These are phyloP conservation scores for Busseola fusca DNA, from an alignment of 2,888 invertebrate species.

Conservation along the genomic window DNA sequence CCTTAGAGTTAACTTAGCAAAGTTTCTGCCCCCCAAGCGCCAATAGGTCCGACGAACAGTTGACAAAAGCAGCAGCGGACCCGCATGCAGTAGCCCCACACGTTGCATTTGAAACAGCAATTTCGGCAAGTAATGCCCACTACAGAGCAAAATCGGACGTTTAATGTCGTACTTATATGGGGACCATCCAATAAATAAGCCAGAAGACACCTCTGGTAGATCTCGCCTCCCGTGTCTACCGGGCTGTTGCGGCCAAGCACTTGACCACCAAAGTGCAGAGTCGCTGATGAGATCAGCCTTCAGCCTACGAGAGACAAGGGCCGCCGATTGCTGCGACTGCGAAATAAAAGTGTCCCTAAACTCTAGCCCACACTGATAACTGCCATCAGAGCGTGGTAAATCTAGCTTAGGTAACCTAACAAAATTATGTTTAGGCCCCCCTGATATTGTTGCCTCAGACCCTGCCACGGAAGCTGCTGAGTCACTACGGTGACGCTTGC, in stretches of 20 bases:
- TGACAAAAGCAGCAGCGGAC: conserved; percentile 19
- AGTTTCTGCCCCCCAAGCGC: conserved; percentile 22
- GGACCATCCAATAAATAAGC: too few relatives aligned
- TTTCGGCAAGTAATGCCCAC: conserved; percentile 12
- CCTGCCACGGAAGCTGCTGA: too few relatives aligned
- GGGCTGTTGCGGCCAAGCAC: neutral
- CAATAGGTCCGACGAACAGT: conserved; percentile 15
- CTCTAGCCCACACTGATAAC: too few relatives aligned
- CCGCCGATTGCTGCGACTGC: too few relatives aligned
- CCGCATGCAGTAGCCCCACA: conserved; percentile 16
- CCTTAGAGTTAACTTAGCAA: conserved; percentile 4
- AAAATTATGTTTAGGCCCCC: too few relatives aligned
- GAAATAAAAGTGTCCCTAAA: too few relatives aligned
- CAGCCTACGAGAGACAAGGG: conserved; percentile 1
- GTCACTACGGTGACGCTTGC: too few relatives aligned
- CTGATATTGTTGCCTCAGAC: too few relatives aligned
- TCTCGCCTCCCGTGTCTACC: too few relatives aligned
- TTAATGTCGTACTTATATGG: conserved; percentile 10
- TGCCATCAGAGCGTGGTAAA: too few relatives aligned
- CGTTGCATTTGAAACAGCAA: conserved; percentile 14
- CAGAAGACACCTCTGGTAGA: too few relatives aligned
- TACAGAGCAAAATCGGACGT: conserved; percentile 5
- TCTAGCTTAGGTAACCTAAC: too few relatives aligned
- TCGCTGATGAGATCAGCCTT: neutral
- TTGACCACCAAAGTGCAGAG: neutral